Base-by-base conservation (phyloP, 2,113 vertebrate species). In the Calcarius ornatus region DNA sequence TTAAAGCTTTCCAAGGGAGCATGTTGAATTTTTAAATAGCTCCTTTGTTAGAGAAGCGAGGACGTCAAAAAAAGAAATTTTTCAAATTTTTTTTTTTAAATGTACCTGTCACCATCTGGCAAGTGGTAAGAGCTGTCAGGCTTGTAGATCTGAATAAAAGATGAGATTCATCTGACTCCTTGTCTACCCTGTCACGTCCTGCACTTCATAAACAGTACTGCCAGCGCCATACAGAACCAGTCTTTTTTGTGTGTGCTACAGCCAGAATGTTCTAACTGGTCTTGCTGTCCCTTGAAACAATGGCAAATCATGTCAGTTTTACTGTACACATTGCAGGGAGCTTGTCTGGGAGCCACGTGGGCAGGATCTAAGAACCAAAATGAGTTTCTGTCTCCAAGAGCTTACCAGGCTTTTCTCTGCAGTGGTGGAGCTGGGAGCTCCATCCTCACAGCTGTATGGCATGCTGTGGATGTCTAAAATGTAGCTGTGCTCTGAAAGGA, bases 61-160 rank as follows among this genome's bases (percentile, higher is more conserved):
- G 59, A 95, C 72, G 93, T 96, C 91, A 95, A 72, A 89, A 96
- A 93, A 75, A 75, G 10, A 28, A 7, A 21, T 60, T 91, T 30
- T 30, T 24, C 0, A 12, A 25, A 6, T 1, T 43, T 59, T 35
- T 59, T 64, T 91, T 31, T 47, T 20, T 2, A 15, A 83, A 95
- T 91, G 63, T 96, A 93, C 93, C 95, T 97, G 95, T 97, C 96
- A 97, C 78, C 87, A 91, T 83, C 91, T 94, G 84, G 86, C 81
- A 95, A 85, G 38, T 94, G 93, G 65, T 87, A 80, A 92, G 81
- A 92, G 70, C 84, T 96, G 91, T 96, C 96, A 96, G 81, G 54
- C 66, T 94, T 76, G 59, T 42, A 50, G 66, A 87, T 85, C 78
- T 95, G 91, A 95, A 95, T 92, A 85, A 85, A 87, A 95, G 42